phyloP scores from a whole-genome alignment of 2,113 vertebrate genomes.

The Gadus chalcogrammus region DNA sequence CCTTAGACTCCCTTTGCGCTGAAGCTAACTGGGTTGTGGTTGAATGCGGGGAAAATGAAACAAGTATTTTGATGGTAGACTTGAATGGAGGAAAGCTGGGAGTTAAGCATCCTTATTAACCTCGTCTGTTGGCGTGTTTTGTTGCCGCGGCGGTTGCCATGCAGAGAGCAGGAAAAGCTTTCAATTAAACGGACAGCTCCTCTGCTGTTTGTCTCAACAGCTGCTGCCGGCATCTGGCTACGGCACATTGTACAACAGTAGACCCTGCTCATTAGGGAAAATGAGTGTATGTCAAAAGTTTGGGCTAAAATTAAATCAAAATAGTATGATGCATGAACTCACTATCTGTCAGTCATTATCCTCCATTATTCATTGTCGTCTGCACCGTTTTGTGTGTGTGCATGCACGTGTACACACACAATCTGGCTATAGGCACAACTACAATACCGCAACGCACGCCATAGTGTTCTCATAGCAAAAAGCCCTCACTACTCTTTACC shows the following conservation, averaged over 20 bases:
- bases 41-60: background rate
- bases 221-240: constrained; percentile 3
- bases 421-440: too few relatives aligned
- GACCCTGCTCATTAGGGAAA: background rate
- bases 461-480: background rate
- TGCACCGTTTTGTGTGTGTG: too few relatives aligned
- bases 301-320: background rate
- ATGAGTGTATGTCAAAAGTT: background rate
- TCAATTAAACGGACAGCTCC: background rate
- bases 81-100: constrained; percentile 3
- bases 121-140: background rate
- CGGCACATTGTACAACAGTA: background rate
- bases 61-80: constrained; percentile 27
- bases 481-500: background rate
- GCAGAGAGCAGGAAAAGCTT: background rate
- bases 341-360: too few relatives aligned
- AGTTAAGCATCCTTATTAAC: background rate
- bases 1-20: background rate
- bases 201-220: background rate
- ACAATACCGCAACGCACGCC: too few relatives aligned
- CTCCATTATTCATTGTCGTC: too few relatives aligned
- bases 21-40: too few relatives aligned
- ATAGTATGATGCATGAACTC: background rate
- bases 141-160: background rate
- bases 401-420: too few relatives aligned